Conservation (phyloP, 2,113 vertebrate genomes). For the human (Homo sapiens) region DNA sequence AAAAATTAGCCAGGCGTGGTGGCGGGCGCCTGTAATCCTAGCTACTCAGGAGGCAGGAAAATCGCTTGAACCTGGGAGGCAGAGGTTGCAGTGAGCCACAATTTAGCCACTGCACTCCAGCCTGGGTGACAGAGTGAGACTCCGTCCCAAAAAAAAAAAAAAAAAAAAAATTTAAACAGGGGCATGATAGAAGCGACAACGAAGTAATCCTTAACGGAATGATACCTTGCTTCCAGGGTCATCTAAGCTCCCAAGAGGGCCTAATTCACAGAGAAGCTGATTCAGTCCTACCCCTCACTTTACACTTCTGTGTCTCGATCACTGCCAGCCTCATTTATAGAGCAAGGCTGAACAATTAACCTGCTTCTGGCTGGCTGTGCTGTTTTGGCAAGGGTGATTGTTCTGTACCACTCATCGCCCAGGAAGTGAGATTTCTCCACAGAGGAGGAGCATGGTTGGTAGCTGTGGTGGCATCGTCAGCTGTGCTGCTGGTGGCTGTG, state of each 20-base stretch:
- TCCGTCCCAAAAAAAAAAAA: neutral
- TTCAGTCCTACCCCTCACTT: neutral
- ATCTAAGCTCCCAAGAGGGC: neutral
- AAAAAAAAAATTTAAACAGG: neutral
- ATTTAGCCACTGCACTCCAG: neutral
- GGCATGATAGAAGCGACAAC: neutral
- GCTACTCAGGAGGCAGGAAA: neutral
- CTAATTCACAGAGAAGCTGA: neutral
- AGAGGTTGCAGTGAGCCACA: neutral
- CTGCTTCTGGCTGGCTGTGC: neutral
- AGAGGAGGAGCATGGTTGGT: rapidly evolving
- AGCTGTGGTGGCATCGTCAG: too few species aligned
- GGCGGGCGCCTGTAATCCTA: neutral
- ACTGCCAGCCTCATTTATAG: neutral
- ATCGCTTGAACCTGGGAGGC: neutral
- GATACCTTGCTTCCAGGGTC: neutral
- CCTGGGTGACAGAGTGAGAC: neutral
- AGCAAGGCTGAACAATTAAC: neutral
- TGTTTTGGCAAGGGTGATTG: neutral
- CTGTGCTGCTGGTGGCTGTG: neutral
- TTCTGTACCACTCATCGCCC: neutral
- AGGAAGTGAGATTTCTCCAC: neutral
- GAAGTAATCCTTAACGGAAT: neutral
- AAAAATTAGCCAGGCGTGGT: neutral
- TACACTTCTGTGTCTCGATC: neutral